These are phyloP conservation scores for Drosophila affinis DNA, from an alignment of 2,888 invertebrate species.

Conservation along the genomic window DNA sequence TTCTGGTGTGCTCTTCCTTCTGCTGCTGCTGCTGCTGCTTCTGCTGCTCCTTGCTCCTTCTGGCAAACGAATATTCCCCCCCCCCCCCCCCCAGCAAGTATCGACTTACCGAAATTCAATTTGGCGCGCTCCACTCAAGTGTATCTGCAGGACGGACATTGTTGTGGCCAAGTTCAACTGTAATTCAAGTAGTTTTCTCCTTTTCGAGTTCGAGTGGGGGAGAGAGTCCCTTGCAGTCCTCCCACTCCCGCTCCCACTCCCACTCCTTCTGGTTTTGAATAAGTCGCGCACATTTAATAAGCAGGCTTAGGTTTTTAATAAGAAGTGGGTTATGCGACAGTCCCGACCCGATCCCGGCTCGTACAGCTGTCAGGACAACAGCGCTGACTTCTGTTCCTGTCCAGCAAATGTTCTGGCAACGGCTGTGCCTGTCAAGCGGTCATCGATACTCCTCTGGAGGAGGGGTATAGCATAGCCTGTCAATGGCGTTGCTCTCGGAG, in stretches of 20 bases:
- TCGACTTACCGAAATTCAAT: slow-evolving; percentile 79
- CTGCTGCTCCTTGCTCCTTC: slow-evolving; percentile 24
- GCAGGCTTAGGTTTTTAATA: slow-evolving; percentile 77
- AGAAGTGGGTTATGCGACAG: slow-evolving; percentile 62
- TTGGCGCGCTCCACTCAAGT: slow-evolving; percentile 82
- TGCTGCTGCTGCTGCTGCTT: neutral
- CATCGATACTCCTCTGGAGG: slow-evolving; percentile 73
- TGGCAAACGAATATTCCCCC: slow-evolving; percentile 9
- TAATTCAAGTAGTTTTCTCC: slow-evolving; percentile 74
- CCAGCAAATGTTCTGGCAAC: slow-evolving; percentile 38
- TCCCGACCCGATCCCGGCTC: slow-evolving; percentile 35
- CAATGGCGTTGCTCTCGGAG: slow-evolving; percentile 4
- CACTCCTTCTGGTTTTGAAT: slow-evolving; percentile 47
- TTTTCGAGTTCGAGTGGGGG: slow-evolving; percentile 44
- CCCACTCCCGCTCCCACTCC: slow-evolving; percentile 36
- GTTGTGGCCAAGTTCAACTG: slow-evolving; percentile 64
- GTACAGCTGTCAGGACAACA: slow-evolving; percentile 76
- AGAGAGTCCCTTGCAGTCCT: slow-evolving; percentile 21
- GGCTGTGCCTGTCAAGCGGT: slow-evolving; percentile 62
- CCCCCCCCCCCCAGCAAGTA: slow-evolving; percentile 71
- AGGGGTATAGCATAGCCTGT: slow-evolving; percentile 9
- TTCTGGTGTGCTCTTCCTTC: slow-evolving; percentile 23
- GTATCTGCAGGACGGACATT: slow-evolving; percentile 69
- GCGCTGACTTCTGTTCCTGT: slow-evolving; percentile 21
- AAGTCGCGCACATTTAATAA: slow-evolving; percentile 67